Conservation (phyloP, 1,140 invertebrate species). For the silkworm (Bombyx mori) region DNA sequence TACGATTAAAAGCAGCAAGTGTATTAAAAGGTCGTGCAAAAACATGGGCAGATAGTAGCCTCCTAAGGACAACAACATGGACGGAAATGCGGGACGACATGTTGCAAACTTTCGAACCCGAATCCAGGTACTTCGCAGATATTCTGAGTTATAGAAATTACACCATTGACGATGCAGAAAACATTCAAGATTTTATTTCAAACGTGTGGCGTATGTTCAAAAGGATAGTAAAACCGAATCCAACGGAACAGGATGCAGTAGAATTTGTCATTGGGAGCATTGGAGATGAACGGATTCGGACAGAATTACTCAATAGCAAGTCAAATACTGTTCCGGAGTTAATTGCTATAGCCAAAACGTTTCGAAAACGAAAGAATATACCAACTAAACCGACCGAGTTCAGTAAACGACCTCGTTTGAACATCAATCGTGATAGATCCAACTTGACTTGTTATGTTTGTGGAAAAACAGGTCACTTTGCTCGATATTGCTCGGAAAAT, state of each 20-base stretch:
- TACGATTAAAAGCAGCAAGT: constrained; percentile 13
- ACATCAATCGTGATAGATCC: not conserved
- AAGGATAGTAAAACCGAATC: constrained; percentile 19
- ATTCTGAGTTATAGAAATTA: constrained; percentile 14
- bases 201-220: constrained; percentile 19
- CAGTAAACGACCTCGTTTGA: not conserved
- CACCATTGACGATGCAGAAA: constrained; percentile 9
- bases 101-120: constrained; percentile 17
- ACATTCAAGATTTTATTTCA: constrained; percentile 14
- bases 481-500: not conserved
- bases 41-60: constrained; percentile 13
- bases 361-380: constrained; percentile 9
- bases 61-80: constrained; percentile 16
- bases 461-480: constrained; percentile 5
- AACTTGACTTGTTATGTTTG: not conserved
- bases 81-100: constrained; percentile 13
- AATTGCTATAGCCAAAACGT: constrained; percentile 12
- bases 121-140: constrained; percentile 19
- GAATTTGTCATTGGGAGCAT: constrained; percentile 21
- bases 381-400: not conserved
- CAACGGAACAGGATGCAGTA: constrained; percentile 16
- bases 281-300: constrained; percentile 10
- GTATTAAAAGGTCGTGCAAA: constrained; percentile 15
- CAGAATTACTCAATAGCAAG: constrained; percentile 13
- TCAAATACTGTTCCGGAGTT: constrained; percentile 13